Base-by-base conservation (phyloP, 2,797 vertebrate species). In the Leptodactylus fallax region DNA sequence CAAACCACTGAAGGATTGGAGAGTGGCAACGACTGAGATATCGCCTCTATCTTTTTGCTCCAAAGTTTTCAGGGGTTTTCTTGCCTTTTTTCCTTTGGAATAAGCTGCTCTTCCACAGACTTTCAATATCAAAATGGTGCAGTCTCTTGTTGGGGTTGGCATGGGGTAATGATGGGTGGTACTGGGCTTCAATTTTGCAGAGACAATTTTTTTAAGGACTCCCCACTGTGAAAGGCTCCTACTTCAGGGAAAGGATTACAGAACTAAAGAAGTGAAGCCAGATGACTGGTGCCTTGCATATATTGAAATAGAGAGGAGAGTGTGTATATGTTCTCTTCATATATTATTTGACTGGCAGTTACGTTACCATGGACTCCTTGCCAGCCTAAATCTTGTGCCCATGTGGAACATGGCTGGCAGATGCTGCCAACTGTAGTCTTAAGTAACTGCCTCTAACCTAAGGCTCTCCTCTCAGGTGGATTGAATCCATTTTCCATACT, bases 161-260 rank as follows among this genome's bases (percentile, higher is more conserved):
- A 83, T 85, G 61, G 67, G 79, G 56, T 65, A 86, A 80, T n/a
- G 69, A 77, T 79, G 63, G 83, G 69, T 79, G 65, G 61, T 65
- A 67, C 27, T 21, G 69, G 79, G 87, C 84, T 89, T 77, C 79
- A 82, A 71, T 55, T 89, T 86, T 83, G 76, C 63, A 86, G 72
- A 89, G 88, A 89, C 85, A 72, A 47, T 88, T 87, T 85, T 85
- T 89, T 78, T 67, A 86, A 89, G 85, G 80, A 83, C 88, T 89
- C 88, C 87, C 88, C 88, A 89, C 88, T 89, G 88, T 89, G 88
- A 89, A 89, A 89, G 85, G 85, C 88, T 89, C 85, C 85, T 86
- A 86, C 88, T 89, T 89, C 85, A 83, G 88, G 88, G 81, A 86
- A 83, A 83, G 85, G 77, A 86, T 83, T 83, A 80, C 60, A 78